phyloP scores from a whole-genome alignment of 2,113 vertebrate genomes.

The Manacus vitellinus region DNA sequence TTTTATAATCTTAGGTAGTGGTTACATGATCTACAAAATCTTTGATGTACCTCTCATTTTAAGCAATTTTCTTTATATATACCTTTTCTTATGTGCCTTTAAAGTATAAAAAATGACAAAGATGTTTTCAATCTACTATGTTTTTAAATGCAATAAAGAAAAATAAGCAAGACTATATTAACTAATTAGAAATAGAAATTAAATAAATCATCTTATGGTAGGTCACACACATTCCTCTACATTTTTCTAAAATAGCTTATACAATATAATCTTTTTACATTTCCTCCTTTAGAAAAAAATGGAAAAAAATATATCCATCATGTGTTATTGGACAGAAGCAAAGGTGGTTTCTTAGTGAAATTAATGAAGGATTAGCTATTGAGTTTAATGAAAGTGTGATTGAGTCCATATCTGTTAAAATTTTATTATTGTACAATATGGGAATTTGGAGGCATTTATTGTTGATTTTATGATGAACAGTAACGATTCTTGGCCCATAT shows the following conservation, averaged over 20 bases:
- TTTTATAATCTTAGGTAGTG: constrained; percentile 28
- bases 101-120: neutral
- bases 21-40: constrained; percentile 34
- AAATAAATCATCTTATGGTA: neutral
- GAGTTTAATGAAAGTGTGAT: neutral
- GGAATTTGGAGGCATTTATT: neutral
- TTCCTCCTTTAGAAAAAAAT: neutral
- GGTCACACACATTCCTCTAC: rapidly evolving
- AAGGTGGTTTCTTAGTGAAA: neutral
- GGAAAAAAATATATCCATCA: rapidly evolving
- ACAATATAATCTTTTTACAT: neutral
- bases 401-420: neutral
- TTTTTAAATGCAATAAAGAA: neutral
- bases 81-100: constrained; percentile 3
- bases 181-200: neutral
- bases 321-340: neutral
- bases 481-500: neutral
- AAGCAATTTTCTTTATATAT: constrained; percentile 28
- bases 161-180: neutral
- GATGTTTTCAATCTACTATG: neutral
- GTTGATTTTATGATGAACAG: neutral
- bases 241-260: neutral
- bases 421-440: neutral
- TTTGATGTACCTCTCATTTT: constrained; percentile 59
- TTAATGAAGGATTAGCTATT: neutral